These are phyloP conservation scores for Holcopasites calliopsidis DNA, from an alignment of 1,140 invertebrate genomes.

Conservation along the genomic window DNA sequence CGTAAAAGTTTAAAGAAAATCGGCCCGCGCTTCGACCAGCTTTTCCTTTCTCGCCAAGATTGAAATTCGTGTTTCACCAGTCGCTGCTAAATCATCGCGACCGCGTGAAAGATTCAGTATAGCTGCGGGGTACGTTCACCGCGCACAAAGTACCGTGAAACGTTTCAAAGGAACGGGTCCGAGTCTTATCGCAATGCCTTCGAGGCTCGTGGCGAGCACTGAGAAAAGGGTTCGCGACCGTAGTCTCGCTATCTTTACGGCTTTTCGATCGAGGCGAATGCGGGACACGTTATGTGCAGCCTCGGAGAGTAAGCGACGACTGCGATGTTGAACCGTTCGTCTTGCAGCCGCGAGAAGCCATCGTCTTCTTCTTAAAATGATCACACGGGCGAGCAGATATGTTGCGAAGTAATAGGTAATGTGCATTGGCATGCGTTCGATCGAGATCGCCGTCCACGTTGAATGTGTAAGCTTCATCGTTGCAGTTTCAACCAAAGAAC, in stretches of 20 bases:
- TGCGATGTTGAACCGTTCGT: not conserved
- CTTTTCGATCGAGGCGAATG: slow-evolving; percentile 61
- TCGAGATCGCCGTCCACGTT: not conserved
- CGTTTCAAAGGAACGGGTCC: not conserved
- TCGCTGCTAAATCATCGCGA: slow-evolving; percentile 19
- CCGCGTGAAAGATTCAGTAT: slow-evolving; percentile 31
- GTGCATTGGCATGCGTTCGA: not conserved
- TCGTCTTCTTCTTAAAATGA: not conserved
- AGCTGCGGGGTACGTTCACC: slow-evolving; percentile 19
- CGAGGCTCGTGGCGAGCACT: not conserved
- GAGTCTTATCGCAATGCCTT: slow-evolving; percentile 46
- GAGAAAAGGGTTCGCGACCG: slow-evolving; percentile 31
- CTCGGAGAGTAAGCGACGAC: slow-evolving; percentile 40
- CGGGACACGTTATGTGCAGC: slow-evolving; percentile 48
- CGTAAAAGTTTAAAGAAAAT: slow-evolving; percentile 3
- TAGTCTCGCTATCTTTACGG: slow-evolving; percentile 60
- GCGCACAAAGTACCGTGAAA: slow-evolving; percentile 15
- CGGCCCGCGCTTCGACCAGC: not conserved
- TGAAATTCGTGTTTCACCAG: not conserved
- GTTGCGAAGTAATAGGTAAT: not conserved
- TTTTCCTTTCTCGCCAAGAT: not conserved
- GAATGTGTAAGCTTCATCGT: too few relatives aligned
- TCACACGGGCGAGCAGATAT: not conserved
- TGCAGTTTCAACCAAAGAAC: too few relatives aligned
- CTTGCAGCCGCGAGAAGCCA: not conserved